Conservation (phyloP, 2,113 vertebrate species). For the Amphiprion percula region DNA sequence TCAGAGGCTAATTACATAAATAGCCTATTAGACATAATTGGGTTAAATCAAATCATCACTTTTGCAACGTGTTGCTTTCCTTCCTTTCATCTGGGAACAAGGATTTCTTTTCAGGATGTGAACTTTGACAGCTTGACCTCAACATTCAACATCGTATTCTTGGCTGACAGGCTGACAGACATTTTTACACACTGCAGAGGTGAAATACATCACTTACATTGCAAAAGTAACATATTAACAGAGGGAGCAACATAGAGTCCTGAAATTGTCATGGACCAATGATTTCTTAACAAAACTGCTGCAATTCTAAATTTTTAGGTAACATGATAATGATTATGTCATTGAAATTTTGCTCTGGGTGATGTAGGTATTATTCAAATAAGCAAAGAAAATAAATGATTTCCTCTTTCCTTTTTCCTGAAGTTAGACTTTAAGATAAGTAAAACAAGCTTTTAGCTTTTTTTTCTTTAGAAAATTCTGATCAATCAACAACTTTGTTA, state of each 20-base stretch:
- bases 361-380: too few relatives aligned
- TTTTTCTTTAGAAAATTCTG: too few relatives aligned
- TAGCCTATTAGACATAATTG: slow-evolving; percentile 76
- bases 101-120: slow-evolving; percentile 59
- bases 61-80: slow-evolving; percentile 38
- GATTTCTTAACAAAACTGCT: too few relatives aligned
- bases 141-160: slow-evolving; percentile 20
- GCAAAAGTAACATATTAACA: not conserved
- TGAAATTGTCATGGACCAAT: too few relatives aligned
- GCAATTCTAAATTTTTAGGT: not conserved
- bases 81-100: slow-evolving; percentile 74
- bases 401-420: too few relatives aligned
- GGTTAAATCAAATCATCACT: slow-evolving; percentile 63
- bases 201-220: not conserved
- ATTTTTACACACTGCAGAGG: not conserved
- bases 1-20: slow-evolving; percentile 69
- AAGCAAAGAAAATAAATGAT: too few relatives aligned
- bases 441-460: too few relatives aligned
- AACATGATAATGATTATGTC: not conserved
- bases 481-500: too few relatives aligned
- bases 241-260: too few relatives aligned
- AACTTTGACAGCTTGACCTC: slow-evolving; percentile 38
- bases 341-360: not conserved
- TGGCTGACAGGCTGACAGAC: slow-evolving; percentile 37
- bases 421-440: too few relatives aligned